Base-by-base conservation (phyloP, 2,113 vertebrate species). In the Pseudopodoces humilis region DNA sequence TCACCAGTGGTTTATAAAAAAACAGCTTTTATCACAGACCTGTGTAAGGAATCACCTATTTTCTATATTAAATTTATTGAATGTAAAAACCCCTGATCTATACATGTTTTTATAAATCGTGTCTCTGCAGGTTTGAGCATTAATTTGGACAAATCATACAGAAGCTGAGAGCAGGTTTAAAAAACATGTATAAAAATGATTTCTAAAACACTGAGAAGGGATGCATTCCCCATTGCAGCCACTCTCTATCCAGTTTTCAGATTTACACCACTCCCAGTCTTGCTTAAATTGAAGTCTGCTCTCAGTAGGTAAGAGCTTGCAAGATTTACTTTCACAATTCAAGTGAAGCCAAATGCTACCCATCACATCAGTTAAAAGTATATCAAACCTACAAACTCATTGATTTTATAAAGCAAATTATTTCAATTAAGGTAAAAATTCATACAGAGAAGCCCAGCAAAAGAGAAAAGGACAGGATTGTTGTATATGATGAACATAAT, bases 101-200 rank as follows among this genome's bases (percentile, higher is more conserved):
- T 28, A 13, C 16, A 30, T 1, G 1, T 47, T 89, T 89, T 75
- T 46, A 53, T 58, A 14, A 78, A 81, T 24, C 0, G 0, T 25
- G 33, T 70, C 43, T 88, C 90, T 31, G 15, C 20, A 86, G 24
- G 20, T 88, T 70, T 72, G 13, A 74, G 25, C 31, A 77, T 39
- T 63, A 58, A 75, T 71, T n/a, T 74, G 30, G 23, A 55, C 23
- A 76, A 86, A 58, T 43, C 19, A 65, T 22, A 47, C 3, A 81
- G 31, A 71, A 22, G 39, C 7, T 55, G 15, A 90, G 7, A 76
- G 37, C 11, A 63, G 35, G 19, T 65, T 43, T 5, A 18, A 25
- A 37, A 74, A 37, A 43, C 15, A 68, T 25, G 10, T 6, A 49
- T 9, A 19, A 30, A 86, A 44, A 46, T 18, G 0, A 47, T 6